Percentiles rank a stretch among this genome's conserved stretches.
Evolutionary conservation across 64 coral and sea anemone genomes (phyloP).

Genomic region (Porites australiensis): DNA sequence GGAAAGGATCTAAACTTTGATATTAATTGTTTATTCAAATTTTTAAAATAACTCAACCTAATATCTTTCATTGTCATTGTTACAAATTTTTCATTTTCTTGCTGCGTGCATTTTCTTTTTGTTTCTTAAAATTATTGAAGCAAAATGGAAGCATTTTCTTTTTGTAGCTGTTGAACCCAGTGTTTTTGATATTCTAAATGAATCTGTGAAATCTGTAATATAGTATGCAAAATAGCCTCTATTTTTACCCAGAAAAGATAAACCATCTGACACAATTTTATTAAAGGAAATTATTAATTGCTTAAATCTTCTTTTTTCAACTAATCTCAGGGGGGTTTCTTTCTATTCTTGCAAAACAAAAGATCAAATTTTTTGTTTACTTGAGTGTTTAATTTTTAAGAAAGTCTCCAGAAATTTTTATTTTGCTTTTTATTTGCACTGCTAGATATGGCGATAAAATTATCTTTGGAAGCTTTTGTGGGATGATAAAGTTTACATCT

Average conservation of each 20-base stretch:
- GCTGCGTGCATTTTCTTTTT: neutral
- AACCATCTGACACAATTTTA: conserved; percentile 4
- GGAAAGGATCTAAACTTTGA: neutral
- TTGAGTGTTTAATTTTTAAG: neutral
- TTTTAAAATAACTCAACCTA: neutral
- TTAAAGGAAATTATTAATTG: conserved; percentile 10
- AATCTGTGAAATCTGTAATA: neutral
- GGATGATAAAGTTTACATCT: neutral
- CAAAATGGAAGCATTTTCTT: neutral
- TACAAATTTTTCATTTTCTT: neutral
- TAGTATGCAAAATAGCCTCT: conserved; percentile 7
- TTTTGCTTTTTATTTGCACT: neutral
- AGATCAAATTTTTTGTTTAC: conserved; percentile 5
- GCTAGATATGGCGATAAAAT: neutral
- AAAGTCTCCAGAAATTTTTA: neutral
- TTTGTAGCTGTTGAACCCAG: too few relatives aligned
- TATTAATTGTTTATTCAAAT: neutral
- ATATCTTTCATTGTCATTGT: neutral
- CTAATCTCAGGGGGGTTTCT: neutral
- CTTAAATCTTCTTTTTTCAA: conserved; percentile 1
- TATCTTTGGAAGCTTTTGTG: neutral
- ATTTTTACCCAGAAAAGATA: neutral
- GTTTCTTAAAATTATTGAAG: neutral
- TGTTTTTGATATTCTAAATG: neutral
- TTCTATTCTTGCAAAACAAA: neutral